Percentiles rank a stretch among this genome's conserved stretches.
Evolutionary conservation across 2,888 invertebrate species (phyloP).

Genomic region (Pegoplata infirma): DNA sequence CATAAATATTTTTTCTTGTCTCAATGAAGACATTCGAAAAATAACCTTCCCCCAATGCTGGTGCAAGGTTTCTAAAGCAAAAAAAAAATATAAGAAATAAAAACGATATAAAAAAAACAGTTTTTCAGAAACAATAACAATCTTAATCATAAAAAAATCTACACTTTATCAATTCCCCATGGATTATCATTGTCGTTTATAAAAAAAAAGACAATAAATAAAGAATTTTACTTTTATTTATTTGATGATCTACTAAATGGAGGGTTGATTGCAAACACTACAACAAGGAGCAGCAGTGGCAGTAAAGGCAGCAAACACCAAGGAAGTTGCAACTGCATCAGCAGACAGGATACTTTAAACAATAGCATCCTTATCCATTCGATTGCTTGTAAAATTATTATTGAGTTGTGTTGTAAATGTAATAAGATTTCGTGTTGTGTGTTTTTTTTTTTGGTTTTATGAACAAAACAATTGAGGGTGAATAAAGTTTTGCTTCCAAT

Average conservation of each 20-base stretch:
- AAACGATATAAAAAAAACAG: conserved; percentile 1
- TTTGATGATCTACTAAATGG: conserved; percentile 2
- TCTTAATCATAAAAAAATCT: conserved; percentile 55
- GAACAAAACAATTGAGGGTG: conserved; percentile 53
- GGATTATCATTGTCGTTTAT: conserved; percentile 51
- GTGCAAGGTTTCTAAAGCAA: conserved; percentile 19
- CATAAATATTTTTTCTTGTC: conserved; percentile 12
- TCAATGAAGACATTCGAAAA: conserved; percentile 37
- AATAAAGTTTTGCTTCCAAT: conserved; percentile 41
- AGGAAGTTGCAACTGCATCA: conserved; percentile 31
- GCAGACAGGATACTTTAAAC: conserved; percentile 26
- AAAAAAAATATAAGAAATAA: neutral
- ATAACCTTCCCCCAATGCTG: conserved; percentile 6
- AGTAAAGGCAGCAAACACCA: neutral
- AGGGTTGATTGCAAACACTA: conserved; percentile 42
- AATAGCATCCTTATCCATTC: conserved; percentile 53
- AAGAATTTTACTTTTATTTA: conserved; percentile 30
- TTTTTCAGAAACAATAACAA: conserved; percentile 49
- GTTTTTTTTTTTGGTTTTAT: neutral
- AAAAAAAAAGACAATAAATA: conserved; percentile 6
- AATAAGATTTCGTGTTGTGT: conserved; percentile 28
- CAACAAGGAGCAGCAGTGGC: neutral
- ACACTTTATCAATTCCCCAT: conserved; percentile 60
- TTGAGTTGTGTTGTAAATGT: conserved; percentile 66
- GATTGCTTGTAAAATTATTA: conserved; percentile 69